Evolutionary conservation across 2,797 vertebrate genomes (phyloP).

Genomic region (Knipowitschia caucasica): DNA sequence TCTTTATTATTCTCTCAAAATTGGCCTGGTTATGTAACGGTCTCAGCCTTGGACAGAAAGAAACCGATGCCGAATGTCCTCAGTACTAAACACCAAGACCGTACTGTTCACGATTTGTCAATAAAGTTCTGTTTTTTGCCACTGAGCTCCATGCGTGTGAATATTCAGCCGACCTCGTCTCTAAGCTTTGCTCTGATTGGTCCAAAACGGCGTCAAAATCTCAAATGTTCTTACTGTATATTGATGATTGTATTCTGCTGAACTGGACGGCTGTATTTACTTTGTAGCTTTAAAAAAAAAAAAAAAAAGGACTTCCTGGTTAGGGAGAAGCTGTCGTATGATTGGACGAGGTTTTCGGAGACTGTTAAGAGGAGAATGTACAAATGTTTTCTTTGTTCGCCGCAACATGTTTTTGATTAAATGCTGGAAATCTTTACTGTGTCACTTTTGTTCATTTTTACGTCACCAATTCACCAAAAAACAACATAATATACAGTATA

Average conservation of each 20-base stretch:
- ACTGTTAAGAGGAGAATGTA: background rate
- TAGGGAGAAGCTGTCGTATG: constrained; percentile 8
- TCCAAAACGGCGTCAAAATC: constrained; percentile 40
- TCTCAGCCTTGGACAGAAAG: no score
- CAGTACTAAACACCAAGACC: no score
- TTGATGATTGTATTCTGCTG: constrained; percentile 58
- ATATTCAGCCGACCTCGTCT: constrained; percentile 6
- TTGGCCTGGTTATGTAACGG: no score
- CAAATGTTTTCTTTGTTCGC: background rate
- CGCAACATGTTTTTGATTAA: constrained; percentile 2
- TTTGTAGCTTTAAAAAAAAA: constrained; percentile 62
- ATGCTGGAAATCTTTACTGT: background rate
- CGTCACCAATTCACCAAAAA: no score
- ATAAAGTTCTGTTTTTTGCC: no score
- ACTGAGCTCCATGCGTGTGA: constrained; percentile 17
- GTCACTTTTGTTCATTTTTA: no score
- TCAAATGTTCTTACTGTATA: constrained; percentile 47
- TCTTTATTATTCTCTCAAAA: no score
- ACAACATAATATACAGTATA: no score
- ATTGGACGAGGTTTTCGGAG: constrained; percentile 18
- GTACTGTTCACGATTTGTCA: no score
- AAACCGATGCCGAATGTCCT: no score
- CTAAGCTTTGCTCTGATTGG: constrained; percentile 19
- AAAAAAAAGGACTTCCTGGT: constrained; percentile 32
- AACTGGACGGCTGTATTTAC: constrained; percentile 45